Base-by-base conservation (phyloP, 2,113 vertebrate species). In the Penelope pileata region DNA sequence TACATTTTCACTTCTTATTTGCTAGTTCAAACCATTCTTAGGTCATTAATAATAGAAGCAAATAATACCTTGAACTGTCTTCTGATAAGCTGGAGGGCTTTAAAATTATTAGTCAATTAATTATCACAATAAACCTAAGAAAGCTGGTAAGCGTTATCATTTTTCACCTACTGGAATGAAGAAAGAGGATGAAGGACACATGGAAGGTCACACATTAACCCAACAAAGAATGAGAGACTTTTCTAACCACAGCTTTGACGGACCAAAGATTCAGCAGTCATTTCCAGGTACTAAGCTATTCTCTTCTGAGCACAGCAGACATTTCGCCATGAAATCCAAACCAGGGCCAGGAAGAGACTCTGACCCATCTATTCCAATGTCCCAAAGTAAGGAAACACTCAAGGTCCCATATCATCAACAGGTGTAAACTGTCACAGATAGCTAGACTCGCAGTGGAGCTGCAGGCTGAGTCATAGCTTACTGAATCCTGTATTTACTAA, bases 51-150 rank as follows among this genome's bases (percentile, higher is more conserved):
- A 88, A 83, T 12, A 16, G 16, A 10, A 6, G 13, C 3, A 17
- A 77, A 74, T 75, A 90, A 63, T 45, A 83, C 68, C 22, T 70
- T 82, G 78, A 84, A 75, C 64, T 72, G 69, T 32, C 66, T 84
- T 95, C 82, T 85, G 85, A 94, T 83, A 67, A 93, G 75, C 76
- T 84, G 69, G 29, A 95, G 53, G 47, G 69, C 56, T 86, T 94
- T 80, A 86, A 92, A 95, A 83, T 93, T 86, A 82, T 93, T 90
- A 93, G 59, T 30, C 30, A 76, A 89, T 91, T 83, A 88, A 90
- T 85, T 86, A 42, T 95, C 54, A 68, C 54, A 88, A 88, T 73
- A 78, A 91, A 79, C 18, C 45, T 88, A 69, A 68, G 36, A 84
- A 58, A 75, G 56, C 78, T 7, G 0, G 60, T 91, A 91, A 92